A percentile compares a stretch with the other conserved stretches of the same genome.
phyloP scores from a whole-genome alignment of 2,888 invertebrate genomes.

The Notocelia uddmanniana region DNA sequence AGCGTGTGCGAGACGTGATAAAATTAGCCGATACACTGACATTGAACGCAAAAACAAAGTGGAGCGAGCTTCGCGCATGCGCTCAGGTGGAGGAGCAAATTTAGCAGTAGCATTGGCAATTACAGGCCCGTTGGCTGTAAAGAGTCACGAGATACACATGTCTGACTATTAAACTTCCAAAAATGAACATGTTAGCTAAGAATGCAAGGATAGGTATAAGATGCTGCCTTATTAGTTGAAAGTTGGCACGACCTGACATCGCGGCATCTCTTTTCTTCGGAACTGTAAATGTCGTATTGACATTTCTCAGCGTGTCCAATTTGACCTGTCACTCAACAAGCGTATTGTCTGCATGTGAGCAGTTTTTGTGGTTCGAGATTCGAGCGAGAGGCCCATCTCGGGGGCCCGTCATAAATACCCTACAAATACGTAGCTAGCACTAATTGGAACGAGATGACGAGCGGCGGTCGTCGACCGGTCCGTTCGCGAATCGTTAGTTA shows the following conservation, averaged over 20 bases:
- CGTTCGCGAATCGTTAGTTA: constrained; percentile 67
- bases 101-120: constrained; percentile 68
- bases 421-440: constrained; percentile 56
- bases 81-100: constrained; percentile 71
- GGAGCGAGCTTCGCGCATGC: constrained; percentile 76
- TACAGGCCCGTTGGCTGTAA: constrained; percentile 42
- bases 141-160: not conserved
- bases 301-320: not conserved
- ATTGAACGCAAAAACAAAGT: constrained; percentile 85
- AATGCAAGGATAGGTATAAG: not conserved
- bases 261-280: not conserved
- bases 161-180: not conserved
- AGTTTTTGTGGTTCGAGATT: constrained; percentile 50
- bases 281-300: not conserved
- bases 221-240: not conserved
- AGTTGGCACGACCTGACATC: not conserved
- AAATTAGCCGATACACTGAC: constrained; percentile 85
- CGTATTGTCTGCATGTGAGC: constrained; percentile 54
- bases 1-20: constrained; percentile 78
- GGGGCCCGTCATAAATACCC: constrained; percentile 58
- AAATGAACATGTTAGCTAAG: not conserved
- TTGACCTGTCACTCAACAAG: constrained; percentile 22
- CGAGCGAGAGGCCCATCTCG: constrained; percentile 64
- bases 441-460: constrained; percentile 71
- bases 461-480: constrained; percentile 72